Conservation (phyloP, 2,797 vertebrate genomes). For the Cyprinella venusta region DNA sequence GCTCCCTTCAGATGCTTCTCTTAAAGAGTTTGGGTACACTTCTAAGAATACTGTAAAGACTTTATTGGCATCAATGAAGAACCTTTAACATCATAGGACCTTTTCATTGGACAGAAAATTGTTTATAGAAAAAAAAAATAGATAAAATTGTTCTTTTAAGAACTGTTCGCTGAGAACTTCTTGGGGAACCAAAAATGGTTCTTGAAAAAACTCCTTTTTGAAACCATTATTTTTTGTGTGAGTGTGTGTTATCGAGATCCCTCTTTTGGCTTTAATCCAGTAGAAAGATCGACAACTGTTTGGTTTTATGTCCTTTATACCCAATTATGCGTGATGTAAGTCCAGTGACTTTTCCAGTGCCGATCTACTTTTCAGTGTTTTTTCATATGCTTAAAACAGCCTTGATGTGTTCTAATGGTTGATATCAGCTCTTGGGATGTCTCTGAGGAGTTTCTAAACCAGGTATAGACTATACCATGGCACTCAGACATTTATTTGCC, state of each 20-base stretch:
- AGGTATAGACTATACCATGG: slow-evolving; percentile 51
- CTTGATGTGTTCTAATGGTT: background rate
- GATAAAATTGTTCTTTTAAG: background rate
- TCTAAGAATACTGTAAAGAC: background rate
- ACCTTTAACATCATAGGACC: background rate
- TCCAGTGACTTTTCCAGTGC: slow-evolving; percentile 10
- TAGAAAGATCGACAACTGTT: background rate
- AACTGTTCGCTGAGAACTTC: background rate
- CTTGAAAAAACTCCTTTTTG: background rate
- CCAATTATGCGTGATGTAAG: slow-evolving; percentile 1
- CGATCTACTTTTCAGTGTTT: background rate
- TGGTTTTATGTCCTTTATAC: slow-evolving; percentile 7
- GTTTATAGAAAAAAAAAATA: background rate
- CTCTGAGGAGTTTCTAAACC: slow-evolving; percentile 44
- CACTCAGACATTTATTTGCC: slow-evolving; percentile 54
- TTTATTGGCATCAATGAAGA: background rate
- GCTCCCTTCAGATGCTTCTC: slow-evolving; percentile 31
- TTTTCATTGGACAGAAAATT: background rate
- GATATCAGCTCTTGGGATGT: slow-evolving; percentile 21
- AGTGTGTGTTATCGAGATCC: background rate
- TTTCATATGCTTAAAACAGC: background rate
- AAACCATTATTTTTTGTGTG: background rate
- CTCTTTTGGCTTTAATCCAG: background rate
- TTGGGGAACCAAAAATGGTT: background rate
- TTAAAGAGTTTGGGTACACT: slow-evolving; percentile 2